These are phyloP conservation scores for Girardia tigrina DNA, from an alignment of 2,888 invertebrate species.

Conservation along the genomic window DNA sequence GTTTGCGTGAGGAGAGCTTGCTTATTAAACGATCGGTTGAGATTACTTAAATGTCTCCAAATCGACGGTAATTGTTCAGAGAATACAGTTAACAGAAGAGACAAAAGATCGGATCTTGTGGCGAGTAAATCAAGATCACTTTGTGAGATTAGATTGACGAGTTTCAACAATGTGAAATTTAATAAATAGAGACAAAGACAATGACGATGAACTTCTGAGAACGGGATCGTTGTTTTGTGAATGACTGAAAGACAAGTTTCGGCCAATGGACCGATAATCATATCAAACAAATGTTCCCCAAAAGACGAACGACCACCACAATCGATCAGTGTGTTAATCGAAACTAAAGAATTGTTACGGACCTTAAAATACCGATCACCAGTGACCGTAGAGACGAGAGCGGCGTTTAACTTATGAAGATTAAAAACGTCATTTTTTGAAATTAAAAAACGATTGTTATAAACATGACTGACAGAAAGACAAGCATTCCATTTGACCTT, in stretches of 20 bases:
- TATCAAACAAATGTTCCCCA: not conserved
- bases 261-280: not conserved
- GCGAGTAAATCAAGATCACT: not conserved
- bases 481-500: conserved; percentile 10
- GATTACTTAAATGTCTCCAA: not conserved
- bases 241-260: not conserved
- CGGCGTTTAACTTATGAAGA: not conserved
- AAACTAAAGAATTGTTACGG: not conserved
- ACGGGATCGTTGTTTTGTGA: not conserved
- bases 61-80: not conserved
- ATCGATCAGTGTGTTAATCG: not conserved
- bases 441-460: not conserved
- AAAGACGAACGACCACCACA: not conserved
- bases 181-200: conserved; percentile 23
- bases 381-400: not conserved
- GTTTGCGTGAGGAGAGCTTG: conserved; percentile 4
- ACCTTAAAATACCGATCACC: not conserved
- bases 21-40: not conserved
- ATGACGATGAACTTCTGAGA: not conserved
- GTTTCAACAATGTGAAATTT: not conserved
- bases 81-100: not conserved
- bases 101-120: not conserved
- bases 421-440: not conserved
- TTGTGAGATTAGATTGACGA: not conserved
- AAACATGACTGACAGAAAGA: not conserved